Base-by-base conservation (phyloP, 1,140 invertebrate genomes). In the Ceratina calcarata region DNA sequence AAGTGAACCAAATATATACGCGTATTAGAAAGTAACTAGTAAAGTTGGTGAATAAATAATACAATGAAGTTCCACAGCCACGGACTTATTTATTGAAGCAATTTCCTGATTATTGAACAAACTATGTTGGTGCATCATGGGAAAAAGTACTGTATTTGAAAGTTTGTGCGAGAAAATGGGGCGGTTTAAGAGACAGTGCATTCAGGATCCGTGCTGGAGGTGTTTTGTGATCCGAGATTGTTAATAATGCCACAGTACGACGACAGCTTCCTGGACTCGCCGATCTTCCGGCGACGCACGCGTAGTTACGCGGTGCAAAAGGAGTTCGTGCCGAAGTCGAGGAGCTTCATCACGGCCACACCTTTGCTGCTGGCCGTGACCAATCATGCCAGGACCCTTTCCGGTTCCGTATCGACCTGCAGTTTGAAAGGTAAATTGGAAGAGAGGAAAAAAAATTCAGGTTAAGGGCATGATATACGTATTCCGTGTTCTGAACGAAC, bases 231-330 rank as follows among this genome's bases (percentile, higher is more conserved):
- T 22, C 57, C 2, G 65, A 32, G 27, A 4, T 3, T 65, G 27
- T 55, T 69, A 88, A 86, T 45, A 75, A 93, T 93, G 92, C 91
- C 92, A 61, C 91, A 93, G 57, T 93, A 92, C 90, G 92, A 93
- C 86, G 92, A 93, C 60, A 89, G 87, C 16, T 92, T 93, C 72
- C 88, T 92, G 32, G 89, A 92, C 68, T 92, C 91, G 78, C 91
- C 91, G 71, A 81, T 91, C 58, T 93, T 93, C 81, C 89, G 91
- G 65, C 90, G 91, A 61, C 91, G 92, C n/a, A 90, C 90, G n/a
- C 91, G 90, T 57, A 93, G 91, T 75, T 93, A 93, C 78, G 90
- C 91, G 73, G 88, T 93, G 78, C 89, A 92, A 62, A 93, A 92
- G 85, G 88, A 89, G 70, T 79, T 86, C 75, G 86, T 90, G 57